A percentile compares a stretch with the other conserved stretches of the same genome.
Evolutionary conservation across 2,113 vertebrate genomes (phyloP).

Genomic region (Apodemus speciosus): DNA sequence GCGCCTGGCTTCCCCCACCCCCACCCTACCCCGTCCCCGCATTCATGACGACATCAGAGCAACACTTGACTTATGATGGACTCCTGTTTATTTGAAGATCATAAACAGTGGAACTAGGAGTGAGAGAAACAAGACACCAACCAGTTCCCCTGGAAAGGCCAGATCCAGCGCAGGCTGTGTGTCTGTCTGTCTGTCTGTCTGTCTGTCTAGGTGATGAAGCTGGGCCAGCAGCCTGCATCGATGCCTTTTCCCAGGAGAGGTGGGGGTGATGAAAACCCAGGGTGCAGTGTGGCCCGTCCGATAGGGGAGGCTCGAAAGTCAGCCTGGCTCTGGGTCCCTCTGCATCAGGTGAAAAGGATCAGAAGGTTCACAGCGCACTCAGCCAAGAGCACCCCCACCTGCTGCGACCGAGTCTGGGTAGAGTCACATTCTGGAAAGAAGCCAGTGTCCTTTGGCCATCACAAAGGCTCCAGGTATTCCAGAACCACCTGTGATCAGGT

Average conservation of each 20-base stretch:
- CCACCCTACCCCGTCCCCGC: not conserved
- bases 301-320: not conserved
- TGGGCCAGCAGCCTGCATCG: conserved; percentile 56
- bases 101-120: conserved; percentile 58
- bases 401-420: not conserved
- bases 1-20: too few relatives aligned
- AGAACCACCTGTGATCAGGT: not conserved
- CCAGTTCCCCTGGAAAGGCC: not conserved
- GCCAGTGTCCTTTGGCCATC: not conserved
- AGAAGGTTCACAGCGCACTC: not conserved
- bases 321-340: not conserved
- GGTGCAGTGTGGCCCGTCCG: not conserved
- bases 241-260: not conserved
- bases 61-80: conserved; percentile 45
- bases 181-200: too few relatives aligned
- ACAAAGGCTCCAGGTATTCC: not conserved
- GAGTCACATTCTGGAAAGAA: not conserved
- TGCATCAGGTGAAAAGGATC: not conserved
- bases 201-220: not conserved
- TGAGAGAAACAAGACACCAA: conserved; percentile 39
- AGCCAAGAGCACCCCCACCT: not conserved
- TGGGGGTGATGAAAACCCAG: not conserved
- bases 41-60: not conserved
- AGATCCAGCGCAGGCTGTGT: not conserved
- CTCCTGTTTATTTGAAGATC: conserved; percentile 76